phyloP scores from a whole-genome alignment of 2,797 vertebrate species.

The Chaunax sp. region DNA sequence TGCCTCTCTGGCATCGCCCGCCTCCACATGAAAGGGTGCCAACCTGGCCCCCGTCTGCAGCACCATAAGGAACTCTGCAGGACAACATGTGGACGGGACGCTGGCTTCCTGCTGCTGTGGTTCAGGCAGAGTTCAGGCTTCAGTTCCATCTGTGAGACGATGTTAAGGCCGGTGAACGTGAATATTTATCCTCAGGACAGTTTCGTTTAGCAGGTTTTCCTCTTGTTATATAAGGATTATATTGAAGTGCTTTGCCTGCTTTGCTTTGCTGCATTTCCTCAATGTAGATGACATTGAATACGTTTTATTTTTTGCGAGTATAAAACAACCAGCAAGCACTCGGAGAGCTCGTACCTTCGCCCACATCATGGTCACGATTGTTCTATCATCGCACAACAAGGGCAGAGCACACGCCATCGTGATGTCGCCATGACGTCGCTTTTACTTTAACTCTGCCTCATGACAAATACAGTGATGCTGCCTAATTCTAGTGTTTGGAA shows the following conservation, averaged over 20 bases:
- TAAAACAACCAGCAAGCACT: no score
- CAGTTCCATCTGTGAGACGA: conserved; percentile 25
- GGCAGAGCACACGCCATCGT: no score
- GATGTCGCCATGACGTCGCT: no score
- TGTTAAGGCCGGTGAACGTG: not conserved
- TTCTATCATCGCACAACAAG: no score
- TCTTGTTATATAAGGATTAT: not conserved
- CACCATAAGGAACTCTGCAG: conserved; percentile 41
- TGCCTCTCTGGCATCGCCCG: not conserved
- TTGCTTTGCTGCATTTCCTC: accelerated
- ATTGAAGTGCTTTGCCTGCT: no score
- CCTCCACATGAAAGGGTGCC: not conserved
- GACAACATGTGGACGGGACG: conserved; percentile 24
- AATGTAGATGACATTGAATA: not conserved
- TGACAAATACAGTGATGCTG: no score
- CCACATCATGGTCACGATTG: no score
- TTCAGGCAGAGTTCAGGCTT: conserved; percentile 26
- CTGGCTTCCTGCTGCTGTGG: not conserved
- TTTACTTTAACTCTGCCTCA: no score
- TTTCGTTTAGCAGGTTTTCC: not conserved
- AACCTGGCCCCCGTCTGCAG: conserved; percentile 15
- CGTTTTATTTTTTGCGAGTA: not conserved
- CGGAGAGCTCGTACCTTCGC: no score
- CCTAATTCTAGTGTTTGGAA: no score
- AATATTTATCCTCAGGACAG: not conserved